Percentiles rank a stretch among this genome's conserved stretches.
Conservation (phyloP, 2,113 vertebrate species). For the Bubo scandiacus region DNA sequence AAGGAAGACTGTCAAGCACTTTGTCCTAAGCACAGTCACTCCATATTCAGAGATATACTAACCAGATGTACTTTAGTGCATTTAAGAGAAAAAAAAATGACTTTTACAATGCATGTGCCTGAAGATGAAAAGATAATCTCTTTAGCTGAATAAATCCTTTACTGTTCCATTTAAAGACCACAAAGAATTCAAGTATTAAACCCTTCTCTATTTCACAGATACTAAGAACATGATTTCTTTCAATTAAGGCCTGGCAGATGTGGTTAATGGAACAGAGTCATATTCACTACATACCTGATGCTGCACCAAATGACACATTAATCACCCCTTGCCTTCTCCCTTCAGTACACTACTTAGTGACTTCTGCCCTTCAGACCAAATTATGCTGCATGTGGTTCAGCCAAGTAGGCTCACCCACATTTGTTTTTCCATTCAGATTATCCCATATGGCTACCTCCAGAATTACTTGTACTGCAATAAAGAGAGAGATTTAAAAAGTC, state of each 20-base stretch:
- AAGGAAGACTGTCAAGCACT: slow-evolving; percentile 11
- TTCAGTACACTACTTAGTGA: neutral
- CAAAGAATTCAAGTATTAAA: slow-evolving; percentile 49
- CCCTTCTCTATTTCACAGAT: slow-evolving; percentile 22
- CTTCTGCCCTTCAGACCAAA: slow-evolving; percentile 24
- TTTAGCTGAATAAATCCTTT: slow-evolving; percentile 41
- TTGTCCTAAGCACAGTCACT: slow-evolving; percentile 12
- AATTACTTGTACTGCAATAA: neutral
- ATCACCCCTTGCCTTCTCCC: neutral
- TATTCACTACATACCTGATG: slow-evolving; percentile 10
- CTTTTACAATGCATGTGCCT: neutral
- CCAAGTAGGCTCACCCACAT: neutral
- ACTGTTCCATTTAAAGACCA: slow-evolving; percentile 39
- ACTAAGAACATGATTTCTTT: slow-evolving; percentile 11
- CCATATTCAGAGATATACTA: neutral
- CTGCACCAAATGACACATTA: neutral
- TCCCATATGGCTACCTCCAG: neutral
- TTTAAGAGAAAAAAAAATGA: neutral
- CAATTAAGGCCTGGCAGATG: slow-evolving; percentile 40
- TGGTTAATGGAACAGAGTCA: slow-evolving; percentile 6
- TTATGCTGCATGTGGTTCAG: neutral
- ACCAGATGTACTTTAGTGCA: neutral
- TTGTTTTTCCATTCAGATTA: neutral
- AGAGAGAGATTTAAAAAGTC: neutral
- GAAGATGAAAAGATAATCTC: slow-evolving; percentile 47